Evolutionary conservation across 2,888 invertebrate species (phyloP), one percentile per base, ranked within the genome.

Genomic region (Capitulum mitella): DNA sequence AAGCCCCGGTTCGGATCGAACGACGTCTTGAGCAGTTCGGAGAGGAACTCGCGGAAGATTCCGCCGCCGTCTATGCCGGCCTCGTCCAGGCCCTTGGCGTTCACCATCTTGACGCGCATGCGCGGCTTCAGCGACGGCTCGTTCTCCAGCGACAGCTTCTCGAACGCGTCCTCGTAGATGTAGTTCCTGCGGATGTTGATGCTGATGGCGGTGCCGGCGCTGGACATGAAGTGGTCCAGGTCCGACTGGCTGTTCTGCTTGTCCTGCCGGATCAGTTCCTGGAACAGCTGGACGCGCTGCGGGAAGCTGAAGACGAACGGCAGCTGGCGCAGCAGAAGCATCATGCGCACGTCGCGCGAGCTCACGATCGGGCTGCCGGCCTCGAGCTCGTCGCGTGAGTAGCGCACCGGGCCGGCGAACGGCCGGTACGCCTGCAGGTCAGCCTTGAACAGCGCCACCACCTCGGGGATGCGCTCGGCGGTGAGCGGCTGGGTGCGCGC

Each of bases 61-160:
- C 98, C 98, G 2, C 98, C 98, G 3, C 98, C 98, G 85, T 99
- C 99, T 3, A 98, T 94, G 0, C 98, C 99, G 0, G 95, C 95
- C 86, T 99, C 98, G 83, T 95, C 94, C 26, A 95, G 88, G 0
- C 98, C 98, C 1, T 93, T 92, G 79, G 91, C 91, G 84, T 97
- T 98, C 75, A 96, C 91, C 82, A 98, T 88, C 84, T 95, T 95
- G 6, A 98, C 94, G 77, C 96, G 89, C 85, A 98, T 91, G 84
- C 92, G 92, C 80, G 92, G 87, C 81, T 94, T 91, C 83, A 98
- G 85, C 85, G 97, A 94, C 0, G 94, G 92, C 84, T 95, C 97
- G 87, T 96, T 97, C 83, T 93, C 93, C 3, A 90, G 90, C 1
- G 96, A 93, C 8, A 98, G 88, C 86, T 95, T 95, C 78, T 97